Evolutionary conservation across 1,140 invertebrate genomes (phyloP).

Genomic region (Lepidostoma basale): DNA sequence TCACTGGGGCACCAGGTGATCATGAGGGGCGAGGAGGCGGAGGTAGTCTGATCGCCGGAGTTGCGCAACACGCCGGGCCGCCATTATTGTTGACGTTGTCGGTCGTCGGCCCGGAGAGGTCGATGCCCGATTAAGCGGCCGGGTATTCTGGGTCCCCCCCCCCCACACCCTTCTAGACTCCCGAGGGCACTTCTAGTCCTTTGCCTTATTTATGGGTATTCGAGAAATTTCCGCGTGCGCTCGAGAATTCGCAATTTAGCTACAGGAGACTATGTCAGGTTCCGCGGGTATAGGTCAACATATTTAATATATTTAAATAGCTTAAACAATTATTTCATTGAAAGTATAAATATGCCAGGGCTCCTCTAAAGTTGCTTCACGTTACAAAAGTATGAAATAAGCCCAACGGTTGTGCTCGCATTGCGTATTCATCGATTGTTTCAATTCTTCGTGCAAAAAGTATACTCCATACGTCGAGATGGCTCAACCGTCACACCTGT

Average conservation of each 20-base stretch:
- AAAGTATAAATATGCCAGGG: no score
- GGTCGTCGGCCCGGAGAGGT: conserved; percentile 31
- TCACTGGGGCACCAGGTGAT: not conserved
- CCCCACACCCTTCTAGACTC: not conserved
- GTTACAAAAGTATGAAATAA: no score
- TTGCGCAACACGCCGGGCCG: conserved; percentile 35
- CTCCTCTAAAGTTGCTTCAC: no score
- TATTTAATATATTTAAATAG: no score
- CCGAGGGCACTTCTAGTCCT: conserved; percentile 7
- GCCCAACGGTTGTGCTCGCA: not conserved
- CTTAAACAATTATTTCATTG: no score
- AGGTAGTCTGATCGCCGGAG: not conserved
- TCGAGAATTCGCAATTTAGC: not conserved
- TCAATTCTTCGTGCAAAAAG: conserved; percentile 1
- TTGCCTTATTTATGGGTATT: not conserved
- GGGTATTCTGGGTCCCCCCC: conserved; percentile 25
- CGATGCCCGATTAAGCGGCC: conserved; percentile 36
- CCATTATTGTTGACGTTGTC: conserved; percentile 36
- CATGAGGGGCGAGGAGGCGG: not conserved
- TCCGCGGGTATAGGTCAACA: no score
- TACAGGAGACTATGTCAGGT: no score
- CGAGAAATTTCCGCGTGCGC: conserved; percentile 14
- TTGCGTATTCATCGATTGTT: conserved; percentile 10
- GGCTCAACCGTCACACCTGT: conserved; percentile 33
- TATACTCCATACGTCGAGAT: conserved; percentile 1